Evolutionary conservation across 2,888 invertebrate genomes (phyloP).

Genomic region (Tetragonula carbonaria): DNA sequence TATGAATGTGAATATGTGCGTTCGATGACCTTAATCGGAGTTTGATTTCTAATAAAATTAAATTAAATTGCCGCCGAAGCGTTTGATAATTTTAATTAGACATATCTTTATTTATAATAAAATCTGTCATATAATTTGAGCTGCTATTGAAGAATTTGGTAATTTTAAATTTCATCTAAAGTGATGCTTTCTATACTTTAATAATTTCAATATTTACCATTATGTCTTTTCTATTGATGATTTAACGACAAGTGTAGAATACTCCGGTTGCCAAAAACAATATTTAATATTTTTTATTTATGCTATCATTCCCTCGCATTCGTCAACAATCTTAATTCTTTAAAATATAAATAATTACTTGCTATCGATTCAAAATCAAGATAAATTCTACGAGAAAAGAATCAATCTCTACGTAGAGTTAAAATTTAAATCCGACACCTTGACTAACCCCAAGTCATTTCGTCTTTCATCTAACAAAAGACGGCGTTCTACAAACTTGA

Average conservation of each 20-base stretch:
- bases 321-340: not conserved
- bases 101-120: too few relatives aligned
- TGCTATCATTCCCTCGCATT: not conserved
- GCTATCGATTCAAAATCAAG: not conserved
- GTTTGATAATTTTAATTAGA: too few relatives aligned
- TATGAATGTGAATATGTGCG: not conserved
- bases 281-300: not conserved
- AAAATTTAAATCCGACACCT: not conserved
- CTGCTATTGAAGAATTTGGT: too few relatives aligned
- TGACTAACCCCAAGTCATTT: not conserved
- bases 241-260: too few relatives aligned
- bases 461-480: not conserved
- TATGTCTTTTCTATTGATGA: too few relatives aligned
- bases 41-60: not conserved
- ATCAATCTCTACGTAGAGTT: not conserved
- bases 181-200: too few relatives aligned
- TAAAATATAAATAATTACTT: not conserved
- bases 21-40: not conserved
- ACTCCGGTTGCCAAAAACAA: too few relatives aligned
- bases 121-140: too few relatives aligned
- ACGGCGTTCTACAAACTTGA: not conserved
- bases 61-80: not conserved
- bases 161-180: too few relatives aligned
- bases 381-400: not conserved
- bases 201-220: too few relatives aligned